Evolutionary conservation across 2,113 vertebrate species (phyloP).

Genomic region (Stegostoma tigrinum): DNA sequence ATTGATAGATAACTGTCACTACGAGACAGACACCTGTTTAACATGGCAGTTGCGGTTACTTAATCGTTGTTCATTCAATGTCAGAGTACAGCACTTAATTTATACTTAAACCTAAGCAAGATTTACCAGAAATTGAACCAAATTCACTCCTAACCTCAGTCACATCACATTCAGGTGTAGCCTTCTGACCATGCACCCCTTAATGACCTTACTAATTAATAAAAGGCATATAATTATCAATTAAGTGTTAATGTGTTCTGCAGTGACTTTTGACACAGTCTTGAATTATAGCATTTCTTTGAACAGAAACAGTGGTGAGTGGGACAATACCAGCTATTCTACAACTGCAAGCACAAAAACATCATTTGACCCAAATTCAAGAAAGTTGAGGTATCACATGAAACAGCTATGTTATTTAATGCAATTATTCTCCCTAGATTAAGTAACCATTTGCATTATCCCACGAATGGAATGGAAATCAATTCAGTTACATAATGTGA

Average conservation of each 20-base stretch:
- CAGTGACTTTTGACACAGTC: not conserved
- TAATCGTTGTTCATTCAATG: too few relatives aligned
- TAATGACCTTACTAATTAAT: not conserved
- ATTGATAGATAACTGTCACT: too few relatives aligned
- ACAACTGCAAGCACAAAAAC: not conserved
- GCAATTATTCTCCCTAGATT: not conserved
- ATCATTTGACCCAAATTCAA: not conserved
- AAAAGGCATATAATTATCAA: not conserved
- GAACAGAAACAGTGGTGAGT: not conserved
- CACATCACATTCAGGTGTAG: too few relatives aligned
- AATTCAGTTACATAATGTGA: not conserved
- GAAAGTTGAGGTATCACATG: not conserved
- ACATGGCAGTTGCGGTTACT: too few relatives aligned
- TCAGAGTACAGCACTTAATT: too few relatives aligned
- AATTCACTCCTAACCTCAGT: too few relatives aligned
- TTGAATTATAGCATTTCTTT: not conserved
- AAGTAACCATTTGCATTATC: not conserved
- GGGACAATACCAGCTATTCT: not conserved
- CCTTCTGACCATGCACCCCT: too few relatives aligned
- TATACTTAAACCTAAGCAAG: too few relatives aligned
- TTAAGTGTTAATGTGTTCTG: not conserved
- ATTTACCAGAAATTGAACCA: too few relatives aligned
- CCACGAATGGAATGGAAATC: not conserved
- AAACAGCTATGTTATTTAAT: not conserved
- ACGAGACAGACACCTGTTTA: too few relatives aligned